Evolutionary conservation across 1,140 invertebrate genomes (phyloP), one percentile per base, ranked within the genome.

Genomic region (Frieseomelitta varia): DNA sequence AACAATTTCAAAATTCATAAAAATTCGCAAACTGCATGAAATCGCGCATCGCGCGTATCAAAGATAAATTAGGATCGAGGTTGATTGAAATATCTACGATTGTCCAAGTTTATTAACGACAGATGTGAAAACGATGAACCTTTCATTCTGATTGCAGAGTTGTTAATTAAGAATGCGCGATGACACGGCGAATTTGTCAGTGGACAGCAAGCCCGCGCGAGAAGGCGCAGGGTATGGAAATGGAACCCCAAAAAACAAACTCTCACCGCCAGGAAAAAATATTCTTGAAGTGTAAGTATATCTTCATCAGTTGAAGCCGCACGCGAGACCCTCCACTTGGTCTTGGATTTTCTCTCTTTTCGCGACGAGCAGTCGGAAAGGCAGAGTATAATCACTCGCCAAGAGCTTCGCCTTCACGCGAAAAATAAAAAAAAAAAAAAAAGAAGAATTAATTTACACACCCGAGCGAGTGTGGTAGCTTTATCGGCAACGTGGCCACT

Each of bases 181-280:
- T 94, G 94, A 94, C 93, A 87, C 94, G 94, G 93, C 93, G 93
- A 93, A 94, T 94, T 91, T 93, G 93, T 91, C 94, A 94, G 92
- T 94, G 93, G 90, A 94, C 93, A 88, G 92, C 92, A 92, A 94
- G 86, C 88, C 93, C 94, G 90, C 92, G 85, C 91, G 93, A 94
- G 90, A 90, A 86, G 85, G 90, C 90, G 87, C 93, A 92, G 91
- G 89, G 75, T 93, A 94, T 92, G 77, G 92, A 92, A 94, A 94
- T 94, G 94, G 94, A 94, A 91, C 88, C 92, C 82, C 91, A 75
- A 84, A 94, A 90, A 90, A 85, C 83, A 93, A 94, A 93, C 71
- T 93, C 90, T 80, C 91, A 91, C 71, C 92, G 63, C 6, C 93
- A 89, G 84, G 89, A 87, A 94, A 94, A 93, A 91, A 92, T 93